phyloP scores from a whole-genome alignment of 2,797 vertebrate species.

The Sciurus carolinensis region DNA sequence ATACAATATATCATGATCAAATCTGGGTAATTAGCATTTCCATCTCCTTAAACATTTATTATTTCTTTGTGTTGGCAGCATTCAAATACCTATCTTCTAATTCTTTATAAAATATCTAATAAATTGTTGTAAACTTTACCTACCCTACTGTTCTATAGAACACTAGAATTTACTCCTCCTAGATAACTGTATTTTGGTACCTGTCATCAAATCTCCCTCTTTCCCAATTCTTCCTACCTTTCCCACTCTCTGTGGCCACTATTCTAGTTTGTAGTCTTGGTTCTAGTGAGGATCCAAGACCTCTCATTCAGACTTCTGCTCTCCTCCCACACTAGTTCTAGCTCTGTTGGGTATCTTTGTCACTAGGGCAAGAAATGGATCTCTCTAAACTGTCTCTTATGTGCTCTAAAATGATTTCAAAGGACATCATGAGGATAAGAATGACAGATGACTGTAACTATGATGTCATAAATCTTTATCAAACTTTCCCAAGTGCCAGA shows the following conservation, averaged over 20 bases:
- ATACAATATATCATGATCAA: too few relatives aligned
- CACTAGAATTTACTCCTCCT: too few relatives aligned
- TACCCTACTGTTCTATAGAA: too few relatives aligned
- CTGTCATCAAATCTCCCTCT: neutral
- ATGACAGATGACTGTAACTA: neutral
- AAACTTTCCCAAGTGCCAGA: too few relatives aligned
- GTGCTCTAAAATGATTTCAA: neutral
- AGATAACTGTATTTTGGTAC: neutral
- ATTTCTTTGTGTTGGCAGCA: too few relatives aligned
- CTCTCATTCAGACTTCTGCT: neutral
- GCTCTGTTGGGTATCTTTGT: neutral
- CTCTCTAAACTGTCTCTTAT: neutral
- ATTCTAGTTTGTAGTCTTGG: neutral
- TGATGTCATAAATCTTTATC: neutral
- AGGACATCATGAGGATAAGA: neutral
- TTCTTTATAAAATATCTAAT: too few relatives aligned
- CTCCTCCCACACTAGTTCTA: neutral
- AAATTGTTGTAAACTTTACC: too few relatives aligned
- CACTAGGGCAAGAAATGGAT: neutral
- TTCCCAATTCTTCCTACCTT: neutral
- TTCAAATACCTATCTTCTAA: too few relatives aligned
- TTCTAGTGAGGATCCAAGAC: neutral
- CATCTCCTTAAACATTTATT: too few relatives aligned
- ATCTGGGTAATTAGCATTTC: too few relatives aligned
- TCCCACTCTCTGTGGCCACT: neutral